phyloP scores from a whole-genome alignment of 2,797 vertebrate species.

The Podargus strigoides region DNA sequence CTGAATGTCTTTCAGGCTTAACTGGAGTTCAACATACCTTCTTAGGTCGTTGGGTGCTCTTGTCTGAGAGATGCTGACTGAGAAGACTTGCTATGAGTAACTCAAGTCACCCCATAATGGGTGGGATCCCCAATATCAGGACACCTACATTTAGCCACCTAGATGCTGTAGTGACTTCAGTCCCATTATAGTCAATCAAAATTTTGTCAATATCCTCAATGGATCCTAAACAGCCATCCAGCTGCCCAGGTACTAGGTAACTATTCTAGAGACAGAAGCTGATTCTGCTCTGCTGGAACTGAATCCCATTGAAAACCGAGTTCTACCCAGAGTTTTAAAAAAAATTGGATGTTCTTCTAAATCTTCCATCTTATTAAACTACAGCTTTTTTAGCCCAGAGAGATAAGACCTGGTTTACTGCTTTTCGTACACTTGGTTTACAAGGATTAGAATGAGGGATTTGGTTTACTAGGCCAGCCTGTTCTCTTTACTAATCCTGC shows the following conservation, averaged over 20 bases:
- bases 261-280: not conserved
- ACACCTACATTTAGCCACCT: not conserved
- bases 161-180: not conserved
- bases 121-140: not conserved
- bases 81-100: not conserved
- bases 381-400: not conserved
- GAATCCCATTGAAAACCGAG: not conserved
- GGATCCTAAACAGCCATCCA: not conserved
- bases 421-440: not conserved
- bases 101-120: fast-evolving
- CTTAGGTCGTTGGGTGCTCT: not conserved
- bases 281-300: not conserved
- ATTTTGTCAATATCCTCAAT: not conserved
- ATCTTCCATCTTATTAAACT: not conserved
- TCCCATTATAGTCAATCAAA: not conserved
- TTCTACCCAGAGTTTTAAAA: not conserved
- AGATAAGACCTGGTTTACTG: not conserved
- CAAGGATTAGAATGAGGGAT: not conserved
- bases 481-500: not conserved
- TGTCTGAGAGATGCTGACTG: not conserved
- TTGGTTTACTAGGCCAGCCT: not conserved
- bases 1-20: not conserved
- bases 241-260: not conserved
- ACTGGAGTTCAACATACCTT: not conserved
- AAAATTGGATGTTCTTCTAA: not conserved